These are phyloP conservation scores for Ispidina lecontei DNA, from an alignment of 2,797 vertebrate genomes.

Conservation along the genomic window DNA sequence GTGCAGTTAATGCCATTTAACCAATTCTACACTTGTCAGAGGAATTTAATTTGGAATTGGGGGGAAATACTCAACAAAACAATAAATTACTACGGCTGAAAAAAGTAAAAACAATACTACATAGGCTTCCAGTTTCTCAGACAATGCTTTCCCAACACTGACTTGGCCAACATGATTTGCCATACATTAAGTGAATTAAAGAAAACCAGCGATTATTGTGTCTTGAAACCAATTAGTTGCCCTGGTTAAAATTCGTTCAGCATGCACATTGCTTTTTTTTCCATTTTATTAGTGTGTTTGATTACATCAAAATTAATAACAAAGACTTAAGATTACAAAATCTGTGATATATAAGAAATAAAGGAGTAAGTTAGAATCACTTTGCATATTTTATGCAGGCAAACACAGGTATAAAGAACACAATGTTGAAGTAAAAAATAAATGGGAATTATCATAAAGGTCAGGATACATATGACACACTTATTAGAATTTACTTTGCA, in stretches of 20 bases:
- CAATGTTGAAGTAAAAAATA: background rate
- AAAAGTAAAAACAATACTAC: background rate
- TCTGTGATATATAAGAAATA: background rate
- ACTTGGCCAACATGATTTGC: background rate
- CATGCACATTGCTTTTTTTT: background rate
- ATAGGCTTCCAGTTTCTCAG: background rate
- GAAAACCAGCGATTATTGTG: background rate
- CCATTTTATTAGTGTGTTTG: background rate
- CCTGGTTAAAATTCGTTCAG: background rate
- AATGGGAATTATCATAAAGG: background rate
- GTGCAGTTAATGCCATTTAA: background rate
- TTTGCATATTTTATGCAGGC: background rate
- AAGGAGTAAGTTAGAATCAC: background rate
- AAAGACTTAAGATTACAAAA: background rate
- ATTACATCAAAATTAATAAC: background rate
- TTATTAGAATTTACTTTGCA: background rate
- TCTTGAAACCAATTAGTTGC: background rate
- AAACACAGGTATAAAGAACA: background rate
- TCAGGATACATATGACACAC: background rate
- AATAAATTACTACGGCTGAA: background rate
- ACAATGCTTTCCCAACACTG: background rate
- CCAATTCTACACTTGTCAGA: background rate
- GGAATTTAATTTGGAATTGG: background rate
- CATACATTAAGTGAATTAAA: background rate
- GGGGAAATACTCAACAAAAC: background rate